phyloP scores from a whole-genome alignment of 1,140 invertebrate genomes.

The Ladona fulva region DNA sequence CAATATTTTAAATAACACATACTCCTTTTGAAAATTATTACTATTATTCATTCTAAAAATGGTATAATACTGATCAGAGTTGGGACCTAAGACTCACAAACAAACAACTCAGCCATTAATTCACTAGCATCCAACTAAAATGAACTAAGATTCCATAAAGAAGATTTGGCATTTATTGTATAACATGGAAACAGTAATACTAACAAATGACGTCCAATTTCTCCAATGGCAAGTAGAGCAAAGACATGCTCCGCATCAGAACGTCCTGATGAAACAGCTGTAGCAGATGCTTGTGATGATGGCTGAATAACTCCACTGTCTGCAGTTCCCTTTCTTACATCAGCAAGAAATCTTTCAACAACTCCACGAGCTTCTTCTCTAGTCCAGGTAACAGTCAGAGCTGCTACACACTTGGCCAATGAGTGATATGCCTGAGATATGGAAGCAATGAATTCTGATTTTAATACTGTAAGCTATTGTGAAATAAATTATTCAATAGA shows the following conservation, averaged over 20 bases:
- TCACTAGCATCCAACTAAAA: too few species aligned
- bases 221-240: slow-evolving; percentile 85
- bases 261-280: slow-evolving; percentile 37
- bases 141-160: too few species aligned
- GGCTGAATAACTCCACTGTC: neutral
- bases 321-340: slow-evolving; percentile 51
- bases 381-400: slow-evolving; percentile 68
- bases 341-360: slow-evolving; percentile 75
- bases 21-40: too few species aligned
- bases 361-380: slow-evolving; percentile 63
- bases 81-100: too few species aligned
- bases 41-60: too few species aligned
- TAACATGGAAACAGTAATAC: slow-evolving; percentile 31
- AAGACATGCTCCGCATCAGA: slow-evolving; percentile 81
- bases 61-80: too few species aligned
- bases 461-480: too few species aligned
- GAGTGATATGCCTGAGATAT: slow-evolving; percentile 68
- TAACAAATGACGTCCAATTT: slow-evolving; percentile 90
- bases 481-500: too few species aligned
- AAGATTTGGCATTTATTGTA: too few species aligned
- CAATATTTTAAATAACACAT: too few species aligned
- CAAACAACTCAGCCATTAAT: too few species aligned
- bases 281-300: neutral
- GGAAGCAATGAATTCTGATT: too few species aligned
- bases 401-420: slow-evolving; percentile 90